Evolutionary conservation across 2,888 invertebrate species (phyloP).

Genomic region (Caenorhabditis sp.): DNA sequence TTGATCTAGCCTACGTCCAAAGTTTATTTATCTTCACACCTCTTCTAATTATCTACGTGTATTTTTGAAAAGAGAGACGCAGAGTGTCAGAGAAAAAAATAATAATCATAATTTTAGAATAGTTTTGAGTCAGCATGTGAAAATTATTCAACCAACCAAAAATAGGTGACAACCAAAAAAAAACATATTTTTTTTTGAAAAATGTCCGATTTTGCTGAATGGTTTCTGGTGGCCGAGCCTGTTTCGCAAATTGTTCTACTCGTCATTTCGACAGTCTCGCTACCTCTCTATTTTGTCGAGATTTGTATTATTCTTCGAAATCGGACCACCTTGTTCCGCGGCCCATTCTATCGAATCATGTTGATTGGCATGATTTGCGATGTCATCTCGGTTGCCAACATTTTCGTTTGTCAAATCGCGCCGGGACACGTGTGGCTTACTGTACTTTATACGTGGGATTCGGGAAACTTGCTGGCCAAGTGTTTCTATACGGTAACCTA

Average conservation of each 20-base stretch:
- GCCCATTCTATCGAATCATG: slow-evolving; percentile 29
- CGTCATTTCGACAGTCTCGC: slow-evolving; percentile 8
- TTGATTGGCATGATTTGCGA: slow-evolving; percentile 27
- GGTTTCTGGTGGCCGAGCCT: slow-evolving; percentile 17
- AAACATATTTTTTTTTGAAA: not conserved
- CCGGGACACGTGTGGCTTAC: slow-evolving; percentile 2
- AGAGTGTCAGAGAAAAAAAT: too few relatives aligned
- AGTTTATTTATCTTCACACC: too few relatives aligned
- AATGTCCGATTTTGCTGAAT: slow-evolving; percentile 6
- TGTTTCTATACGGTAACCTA: slow-evolving; percentile 23
- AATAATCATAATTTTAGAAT: not conserved
- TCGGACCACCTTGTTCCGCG: slow-evolving; percentile 16
- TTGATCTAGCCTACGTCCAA: too few relatives aligned
- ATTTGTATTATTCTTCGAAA: slow-evolving; percentile 15
- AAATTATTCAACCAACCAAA: not conserved
- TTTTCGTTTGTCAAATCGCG: slow-evolving; percentile 23
- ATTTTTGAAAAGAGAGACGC: too few relatives aligned
- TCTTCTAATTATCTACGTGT: too few relatives aligned
- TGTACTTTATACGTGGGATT: not conserved
- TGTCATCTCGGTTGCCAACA: slow-evolving; percentile 17
- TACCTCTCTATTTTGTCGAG: slow-evolving; percentile 15
- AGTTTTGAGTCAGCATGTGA: not conserved
- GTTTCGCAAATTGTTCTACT: slow-evolving; percentile 16
- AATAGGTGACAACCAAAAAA: too few relatives aligned
- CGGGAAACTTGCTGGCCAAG: slow-evolving; percentile 12